phyloP scores from a whole-genome alignment of 2,113 vertebrate genomes.

The Macrotus californicus region DNA sequence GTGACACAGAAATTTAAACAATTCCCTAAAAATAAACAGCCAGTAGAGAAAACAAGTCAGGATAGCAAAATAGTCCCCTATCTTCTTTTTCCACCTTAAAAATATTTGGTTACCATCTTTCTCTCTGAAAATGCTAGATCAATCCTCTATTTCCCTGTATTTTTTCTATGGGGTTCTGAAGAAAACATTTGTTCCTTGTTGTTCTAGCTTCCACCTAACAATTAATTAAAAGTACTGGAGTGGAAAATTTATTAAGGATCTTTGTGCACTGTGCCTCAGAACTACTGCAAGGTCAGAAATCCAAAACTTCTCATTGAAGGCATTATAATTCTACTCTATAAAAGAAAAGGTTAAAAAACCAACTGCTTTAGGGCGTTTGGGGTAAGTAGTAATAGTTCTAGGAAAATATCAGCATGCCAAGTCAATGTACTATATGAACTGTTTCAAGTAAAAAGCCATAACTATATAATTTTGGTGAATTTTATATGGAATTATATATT shows the following conservation, averaged over 20 bases:
- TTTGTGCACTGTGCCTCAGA: not conserved
- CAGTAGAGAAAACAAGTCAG: not conserved
- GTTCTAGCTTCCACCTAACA: not conserved
- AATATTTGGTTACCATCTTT: not conserved
- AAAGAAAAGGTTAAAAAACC: not conserved
- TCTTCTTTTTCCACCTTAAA: not conserved
- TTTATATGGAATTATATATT: not conserved
- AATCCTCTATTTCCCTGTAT: not conserved
- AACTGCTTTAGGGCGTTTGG: not conserved
- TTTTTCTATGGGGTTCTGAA: not conserved
- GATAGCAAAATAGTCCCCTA: too few species aligned
- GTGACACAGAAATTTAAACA: not conserved
- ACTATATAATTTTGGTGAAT: not conserved
- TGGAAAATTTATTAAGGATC: not conserved
- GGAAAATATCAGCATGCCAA: not conserved
- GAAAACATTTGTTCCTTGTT: not conserved
- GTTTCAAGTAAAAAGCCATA: not conserved
- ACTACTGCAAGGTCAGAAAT: not conserved
- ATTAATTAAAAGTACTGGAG: not conserved
- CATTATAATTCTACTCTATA: not conserved
- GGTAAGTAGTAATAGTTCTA: not conserved
- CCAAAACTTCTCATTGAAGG: not conserved
- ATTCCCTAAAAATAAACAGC: not conserved
- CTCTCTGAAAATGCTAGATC: not conserved
- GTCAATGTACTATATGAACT: not conserved